Conservation (phyloP, 2,888 invertebrate genomes). For the Drosophila sordidula region DNA sequence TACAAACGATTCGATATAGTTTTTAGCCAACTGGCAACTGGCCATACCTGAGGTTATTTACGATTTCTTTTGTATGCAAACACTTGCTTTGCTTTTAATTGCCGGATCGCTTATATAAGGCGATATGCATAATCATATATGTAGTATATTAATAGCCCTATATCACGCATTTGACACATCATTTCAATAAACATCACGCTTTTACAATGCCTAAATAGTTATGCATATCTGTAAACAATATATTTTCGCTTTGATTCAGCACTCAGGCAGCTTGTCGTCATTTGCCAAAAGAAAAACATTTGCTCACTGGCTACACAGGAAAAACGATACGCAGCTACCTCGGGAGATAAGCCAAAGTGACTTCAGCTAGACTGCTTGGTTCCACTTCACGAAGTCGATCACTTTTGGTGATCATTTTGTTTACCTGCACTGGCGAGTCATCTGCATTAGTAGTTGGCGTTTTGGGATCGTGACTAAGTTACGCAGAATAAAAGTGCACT, state of each 20-base stretch:
- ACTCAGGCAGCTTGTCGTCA: slow-evolving; percentile 44
- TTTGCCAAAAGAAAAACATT: slow-evolving; percentile 14
- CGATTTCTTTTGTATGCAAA: slow-evolving; percentile 66
- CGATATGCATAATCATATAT: slow-evolving; percentile 22
- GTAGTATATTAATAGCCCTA: slow-evolving; percentile 5
- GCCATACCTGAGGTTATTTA: slow-evolving; percentile 49
- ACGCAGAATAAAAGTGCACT: not conserved
- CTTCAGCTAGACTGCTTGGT: slow-evolving; percentile 53
- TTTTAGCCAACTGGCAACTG: slow-evolving; percentile 36
- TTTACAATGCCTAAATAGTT: slow-evolving; percentile 3
- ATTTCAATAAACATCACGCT: slow-evolving; percentile 25
- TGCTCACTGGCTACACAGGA: slow-evolving; percentile 6
- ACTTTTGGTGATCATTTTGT: not conserved
- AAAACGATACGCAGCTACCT: not conserved
- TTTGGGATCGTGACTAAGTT: slow-evolving; percentile 22
- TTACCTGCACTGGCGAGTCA: slow-evolving; percentile 13
- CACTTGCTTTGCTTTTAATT: slow-evolving; percentile 71
- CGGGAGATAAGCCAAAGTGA: slow-evolving; percentile 51
- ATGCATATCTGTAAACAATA: not conserved
- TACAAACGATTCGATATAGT: slow-evolving; percentile 47
- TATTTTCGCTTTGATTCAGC: slow-evolving; percentile 25
- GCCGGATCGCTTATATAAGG: slow-evolving; percentile 58
- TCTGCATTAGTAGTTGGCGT: not conserved
- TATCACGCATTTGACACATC: slow-evolving; percentile 51
- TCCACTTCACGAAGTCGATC: slow-evolving; percentile 8